Percentiles rank a stretch among this genome's conserved stretches.
Conservation (phyloP, 2,113 vertebrate species). For the Oncorhynchus masou region DNA sequence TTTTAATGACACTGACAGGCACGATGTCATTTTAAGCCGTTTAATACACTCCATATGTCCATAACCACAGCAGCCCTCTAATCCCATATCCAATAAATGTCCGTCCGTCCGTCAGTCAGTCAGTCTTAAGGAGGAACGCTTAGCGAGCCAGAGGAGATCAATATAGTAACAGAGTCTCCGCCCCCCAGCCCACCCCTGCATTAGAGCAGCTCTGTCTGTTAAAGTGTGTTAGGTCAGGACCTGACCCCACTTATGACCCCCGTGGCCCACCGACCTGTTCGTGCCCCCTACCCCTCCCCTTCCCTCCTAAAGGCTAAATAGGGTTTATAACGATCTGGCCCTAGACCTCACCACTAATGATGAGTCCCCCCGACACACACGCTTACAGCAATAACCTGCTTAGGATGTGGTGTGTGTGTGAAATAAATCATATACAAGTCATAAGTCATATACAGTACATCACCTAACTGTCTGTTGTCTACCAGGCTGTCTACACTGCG, state of each 20-base stretch:
- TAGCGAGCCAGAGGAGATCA: constrained; percentile 54
- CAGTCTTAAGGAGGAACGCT: constrained; percentile 20
- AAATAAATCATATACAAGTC: too few species aligned
- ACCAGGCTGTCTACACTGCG: too few species aligned
- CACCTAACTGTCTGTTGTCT: too few species aligned
- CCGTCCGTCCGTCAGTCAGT: too few species aligned
- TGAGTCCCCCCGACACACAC: background rate
- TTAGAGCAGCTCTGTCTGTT: constrained; percentile 64
- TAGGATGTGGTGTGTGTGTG: background rate
- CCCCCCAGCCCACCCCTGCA: constrained; percentile 24
- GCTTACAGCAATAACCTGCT: too few species aligned
- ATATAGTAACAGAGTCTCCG: constrained; percentile 42
- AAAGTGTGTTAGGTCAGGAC: constrained; percentile 60
- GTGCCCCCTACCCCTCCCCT: background rate
- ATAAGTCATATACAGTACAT: too few species aligned
- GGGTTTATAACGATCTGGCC: constrained; percentile 70
- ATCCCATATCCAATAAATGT: background rate
- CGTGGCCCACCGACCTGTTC: background rate
- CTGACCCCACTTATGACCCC: constrained; percentile 68
- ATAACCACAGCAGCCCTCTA: constrained; percentile 8
- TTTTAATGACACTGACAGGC: background rate
- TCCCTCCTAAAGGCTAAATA: constrained; percentile 41
- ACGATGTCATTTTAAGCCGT: background rate
- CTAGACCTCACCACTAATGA: constrained; percentile 33
- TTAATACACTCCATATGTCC: background rate